A percentile compares a stretch with the other conserved stretches of the same genome.
phyloP scores from a whole-genome alignment of 2,113 vertebrate genomes.

The Myotis lucifugus region DNA sequence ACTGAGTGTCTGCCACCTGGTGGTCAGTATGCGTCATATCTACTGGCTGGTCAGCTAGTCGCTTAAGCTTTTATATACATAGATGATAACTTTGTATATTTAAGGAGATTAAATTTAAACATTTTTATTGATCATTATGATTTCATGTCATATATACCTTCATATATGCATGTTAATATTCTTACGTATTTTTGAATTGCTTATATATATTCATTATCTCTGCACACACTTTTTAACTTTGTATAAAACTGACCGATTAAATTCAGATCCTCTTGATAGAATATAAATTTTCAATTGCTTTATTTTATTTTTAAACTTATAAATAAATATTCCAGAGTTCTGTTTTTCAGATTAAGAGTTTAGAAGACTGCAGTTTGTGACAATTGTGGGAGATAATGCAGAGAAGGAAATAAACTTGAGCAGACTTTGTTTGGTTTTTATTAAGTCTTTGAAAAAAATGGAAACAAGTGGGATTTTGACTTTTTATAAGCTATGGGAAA shows the following conservation, averaged over 20 bases:
- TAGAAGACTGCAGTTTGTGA: background rate
- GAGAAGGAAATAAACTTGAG: background rate
- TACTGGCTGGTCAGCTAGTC: too few relatives aligned
- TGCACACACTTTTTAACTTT: background rate
- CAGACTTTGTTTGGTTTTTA: background rate
- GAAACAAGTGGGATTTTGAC: constrained; percentile 9
- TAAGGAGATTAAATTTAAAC: background rate
- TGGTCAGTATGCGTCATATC: too few relatives aligned
- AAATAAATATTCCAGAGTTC: background rate
- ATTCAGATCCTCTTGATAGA: background rate
- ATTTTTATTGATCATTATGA: background rate
- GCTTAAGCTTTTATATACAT: too few relatives aligned
- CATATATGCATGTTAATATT: background rate
- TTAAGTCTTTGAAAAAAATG: constrained; percentile 6
- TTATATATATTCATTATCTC: background rate
- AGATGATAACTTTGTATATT: background rate
- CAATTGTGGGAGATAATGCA: background rate
- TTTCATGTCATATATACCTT: background rate
- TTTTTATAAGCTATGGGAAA: constrained; percentile 29
- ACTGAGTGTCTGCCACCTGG: too few relatives aligned
- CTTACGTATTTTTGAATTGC: background rate
- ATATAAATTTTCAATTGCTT: background rate
- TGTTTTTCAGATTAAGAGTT: background rate
- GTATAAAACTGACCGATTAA: background rate
- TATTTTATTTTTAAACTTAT: background rate